A percentile compares a stretch with the other conserved stretches of the same genome.
Evolutionary conservation across 2,797 vertebrate genomes (phyloP).

Genomic region (Sebastolobus alascanus): DNA sequence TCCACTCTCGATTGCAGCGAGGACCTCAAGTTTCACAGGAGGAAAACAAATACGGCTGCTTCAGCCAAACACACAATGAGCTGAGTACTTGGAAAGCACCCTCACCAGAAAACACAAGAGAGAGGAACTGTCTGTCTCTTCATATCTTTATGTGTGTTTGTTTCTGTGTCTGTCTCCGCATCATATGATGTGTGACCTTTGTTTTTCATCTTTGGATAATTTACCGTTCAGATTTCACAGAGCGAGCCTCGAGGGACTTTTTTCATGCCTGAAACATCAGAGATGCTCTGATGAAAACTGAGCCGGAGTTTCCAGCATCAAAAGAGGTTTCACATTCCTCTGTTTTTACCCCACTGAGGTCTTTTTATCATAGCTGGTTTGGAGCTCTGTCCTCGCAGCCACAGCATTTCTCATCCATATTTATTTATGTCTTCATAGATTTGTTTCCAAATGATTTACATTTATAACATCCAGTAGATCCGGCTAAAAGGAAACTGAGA

Average conservation of each 20-base stretch:
- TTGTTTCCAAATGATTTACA: slow-evolving; percentile 10
- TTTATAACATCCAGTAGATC: not conserved
- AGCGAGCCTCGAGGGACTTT: slow-evolving; percentile 34
- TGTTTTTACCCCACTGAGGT: slow-evolving; percentile 22
- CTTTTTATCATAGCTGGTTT: slow-evolving; percentile 10
- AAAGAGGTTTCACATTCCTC: slow-evolving; percentile 53
- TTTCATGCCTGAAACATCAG: slow-evolving; percentile 50
- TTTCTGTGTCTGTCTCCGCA: slow-evolving; percentile 9
- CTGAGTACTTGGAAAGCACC: slow-evolving; percentile 10
- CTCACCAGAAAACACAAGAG: not conserved
- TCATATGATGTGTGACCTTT: slow-evolving; percentile 28
- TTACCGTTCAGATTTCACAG: slow-evolving; percentile 63
- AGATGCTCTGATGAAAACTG: slow-evolving; percentile 34
- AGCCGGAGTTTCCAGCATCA: slow-evolving; percentile 54
- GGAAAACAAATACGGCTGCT: slow-evolving; percentile 37
- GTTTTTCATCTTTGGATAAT: slow-evolving; percentile 46
- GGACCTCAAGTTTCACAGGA: slow-evolving; percentile 41
- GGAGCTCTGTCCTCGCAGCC: slow-evolving; percentile 6
- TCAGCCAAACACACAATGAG: slow-evolving; percentile 21
- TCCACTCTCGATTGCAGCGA: slow-evolving; percentile 16
- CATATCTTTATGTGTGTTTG: slow-evolving; percentile 5
- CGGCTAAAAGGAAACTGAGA: slow-evolving; percentile 5
- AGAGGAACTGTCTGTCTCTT: not conserved
- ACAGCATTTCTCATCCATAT: not conserved
- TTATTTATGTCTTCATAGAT: not conserved